Evolutionary conservation across 1,140 invertebrate species (phyloP), one percentile per base, ranked within the genome.

Genomic region (Papilio xuthus): DNA sequence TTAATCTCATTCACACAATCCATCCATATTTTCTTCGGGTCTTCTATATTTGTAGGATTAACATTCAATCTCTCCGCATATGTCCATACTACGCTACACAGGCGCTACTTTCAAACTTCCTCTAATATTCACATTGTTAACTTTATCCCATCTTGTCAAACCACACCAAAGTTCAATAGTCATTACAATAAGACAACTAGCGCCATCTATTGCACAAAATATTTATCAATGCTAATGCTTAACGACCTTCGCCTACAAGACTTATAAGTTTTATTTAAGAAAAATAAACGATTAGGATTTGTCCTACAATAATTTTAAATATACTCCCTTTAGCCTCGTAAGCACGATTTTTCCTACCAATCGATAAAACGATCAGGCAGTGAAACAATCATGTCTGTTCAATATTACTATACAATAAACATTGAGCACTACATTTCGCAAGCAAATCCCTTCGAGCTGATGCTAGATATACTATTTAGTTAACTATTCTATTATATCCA

Each of bases 301-400:
- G 20, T 80, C 81, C 76, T 20, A 12, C 6, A 79, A 53, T 15
- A 1, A 42, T n/a, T 13, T 0, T n/a, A 28, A 13, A 56, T 13
- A 78, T 85, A 76, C 23, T 44, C 42, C 78, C 84, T 76, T 76
- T 86, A 85, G n/a, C 71, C 42, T 69, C 53, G 63, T 71, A 86
- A 81, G 87, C 90, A 91, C 89, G 90, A 92, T 92, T 91, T 90
- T 90, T 90, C 87, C 87, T 69, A 83, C 85, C 90, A 89, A 91
- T 92, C 91, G 90, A 91, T 89, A 90, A 89, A 90, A 85, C 87
- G 86, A 92, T 92, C 90, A 85, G 81, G 32, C 78, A 83, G 77
- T 79, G 83, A 84, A 92, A 92, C 88, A 90, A 89, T 92, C 84
- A 76, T 63, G 86, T 73, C 82, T 80, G 78, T 79, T 82, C 80